Evolutionary conservation across 37 sponge, comb jelly and placozoan species (phyloP), one percentile per base, ranked within the genome.

Genomic region (Halisarca cf. caerulea): DNA sequence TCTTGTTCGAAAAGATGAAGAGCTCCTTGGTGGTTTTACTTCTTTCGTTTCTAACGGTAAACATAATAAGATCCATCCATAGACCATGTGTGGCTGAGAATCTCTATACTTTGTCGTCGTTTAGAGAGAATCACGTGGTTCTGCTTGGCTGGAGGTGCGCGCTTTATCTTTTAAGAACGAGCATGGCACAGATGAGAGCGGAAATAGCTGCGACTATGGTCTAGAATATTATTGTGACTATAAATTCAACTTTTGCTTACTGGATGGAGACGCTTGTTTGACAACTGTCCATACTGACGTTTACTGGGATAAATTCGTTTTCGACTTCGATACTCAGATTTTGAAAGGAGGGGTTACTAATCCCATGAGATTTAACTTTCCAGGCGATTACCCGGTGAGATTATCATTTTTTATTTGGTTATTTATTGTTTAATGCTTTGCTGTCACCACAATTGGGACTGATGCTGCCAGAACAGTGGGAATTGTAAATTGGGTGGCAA

Each of bases 341-440:
- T 32, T 88, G n/a, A 58, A 41, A 38, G 66, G 59, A 54, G 89
- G 84, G 17, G 80, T 83, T 0, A 51, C 89, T 33, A 88, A 88
- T 66, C 89, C 89, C 34, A 83, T 88, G 89, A 66, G 30, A 8
- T 88, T 88, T 69, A n/a, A 68, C 69, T 68, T 68, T 30, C 35
- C 2, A 34, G 35, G 28, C 69, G 35, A 6, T 1, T 68, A 68
- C 33, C 69, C 69, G 4, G 69, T 68, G 27, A 68, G 69, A 17
- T 18, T 34, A 6, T 1, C 0, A 59, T 27, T 27, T n/a, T 2
- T 59, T 17, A 7, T 59, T n/a, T 6, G 25, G 25, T 6, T 2
- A 59, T 27, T n/a, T n/a, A n/a, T n/a, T n/a, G n/a, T n/a, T n/a
- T n/a, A n/a, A n/a, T n/a, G n/a, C n/a, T n/a, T n/a, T n/a, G n/a